Conservation (phyloP, 1,140 invertebrate species). For the Tetragnatha versicolor region DNA sequence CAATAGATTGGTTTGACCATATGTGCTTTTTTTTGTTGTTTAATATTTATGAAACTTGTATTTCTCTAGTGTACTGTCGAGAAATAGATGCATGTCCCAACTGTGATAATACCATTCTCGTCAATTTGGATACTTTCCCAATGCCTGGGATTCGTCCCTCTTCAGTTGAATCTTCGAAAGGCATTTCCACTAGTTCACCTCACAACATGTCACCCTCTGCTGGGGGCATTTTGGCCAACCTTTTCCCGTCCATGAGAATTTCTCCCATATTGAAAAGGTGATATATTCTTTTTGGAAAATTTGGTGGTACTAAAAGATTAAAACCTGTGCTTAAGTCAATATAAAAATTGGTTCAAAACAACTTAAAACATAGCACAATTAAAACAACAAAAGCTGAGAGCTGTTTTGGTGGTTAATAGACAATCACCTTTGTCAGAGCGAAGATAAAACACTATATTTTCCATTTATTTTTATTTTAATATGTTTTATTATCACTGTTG, state of each 20-base stretch:
- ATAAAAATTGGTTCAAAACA: too few species aligned
- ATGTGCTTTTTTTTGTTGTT: neutral
- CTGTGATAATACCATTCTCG: slow-evolving; percentile 39
- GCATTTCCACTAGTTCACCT: neutral
- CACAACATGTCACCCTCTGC: slow-evolving; percentile 14
- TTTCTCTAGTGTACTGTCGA: neutral
- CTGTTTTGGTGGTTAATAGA: too few species aligned
- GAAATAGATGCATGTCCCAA: slow-evolving; percentile 45
- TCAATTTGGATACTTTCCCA: slow-evolving; percentile 31
- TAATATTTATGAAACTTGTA: neutral
- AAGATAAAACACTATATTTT: too few species aligned
- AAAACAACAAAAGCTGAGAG: too few species aligned
- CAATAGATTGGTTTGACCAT: neutral
- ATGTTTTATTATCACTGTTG: too few species aligned
- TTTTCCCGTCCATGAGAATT: slow-evolving; percentile 32
- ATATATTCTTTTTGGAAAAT: neutral
- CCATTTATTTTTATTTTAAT: too few species aligned
- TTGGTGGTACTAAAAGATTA: too few species aligned
- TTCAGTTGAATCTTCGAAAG: neutral
- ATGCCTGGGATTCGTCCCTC: slow-evolving; percentile 9
- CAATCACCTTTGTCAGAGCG: too few species aligned
- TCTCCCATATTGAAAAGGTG: slow-evolving; percentile 40
- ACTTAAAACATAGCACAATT: too few species aligned
- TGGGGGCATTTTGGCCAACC: slow-evolving; percentile 4
- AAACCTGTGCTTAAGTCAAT: too few species aligned